Base-by-base conservation (phyloP, 2,888 invertebrate species). In the Drosophila crucigera region DNA sequence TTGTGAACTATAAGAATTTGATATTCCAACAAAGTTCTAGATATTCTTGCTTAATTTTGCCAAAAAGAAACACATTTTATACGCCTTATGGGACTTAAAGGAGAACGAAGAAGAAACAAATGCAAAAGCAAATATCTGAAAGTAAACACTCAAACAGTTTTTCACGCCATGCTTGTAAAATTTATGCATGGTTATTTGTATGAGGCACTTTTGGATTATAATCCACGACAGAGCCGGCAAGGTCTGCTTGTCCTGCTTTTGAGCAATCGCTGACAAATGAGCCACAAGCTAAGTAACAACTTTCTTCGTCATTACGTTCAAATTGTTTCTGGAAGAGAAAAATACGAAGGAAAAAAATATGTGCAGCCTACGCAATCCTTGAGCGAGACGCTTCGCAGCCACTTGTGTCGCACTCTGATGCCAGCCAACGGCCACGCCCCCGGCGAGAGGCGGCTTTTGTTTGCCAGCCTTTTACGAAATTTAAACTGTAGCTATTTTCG, bases 231-330 rank as follows among this genome's bases (percentile, higher is more conserved):
- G 16, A 41, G 41, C 35, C 33, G 54, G 11, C 31, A 47, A 14
- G 58, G 58, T 58, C 31, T 31, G 9, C 31, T 16, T n/a, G 7
- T 37, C 35, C 28, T 41, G 28, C 33, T 43, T 65, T 56, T 63
- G 73, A 81, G 73, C 91, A 87, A 89, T 87, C 76, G 80, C 78
- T 90, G 91, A 91, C 91, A 87, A 87, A 87, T 87, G 86, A 89
- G 91, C 83, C 86, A 84, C 86, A 90, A 80, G 90, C 91, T 80
- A 82, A 80, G 90, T 90, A 90, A 89, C 87, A 89, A 84, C 91
- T 87, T 87, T 87, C 87, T 87, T 87, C 90, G 72, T 91, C 87
- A 87, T 87, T 91, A 90, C 88, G 73, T 76, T 78, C 85, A 90
- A 91, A 87, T 87, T 91, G 87, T 86, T 89, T 90, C 76, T 69